Evolutionary conservation across 2,113 vertebrate genomes (phyloP).

Genomic region (Octodon degus): DNA sequence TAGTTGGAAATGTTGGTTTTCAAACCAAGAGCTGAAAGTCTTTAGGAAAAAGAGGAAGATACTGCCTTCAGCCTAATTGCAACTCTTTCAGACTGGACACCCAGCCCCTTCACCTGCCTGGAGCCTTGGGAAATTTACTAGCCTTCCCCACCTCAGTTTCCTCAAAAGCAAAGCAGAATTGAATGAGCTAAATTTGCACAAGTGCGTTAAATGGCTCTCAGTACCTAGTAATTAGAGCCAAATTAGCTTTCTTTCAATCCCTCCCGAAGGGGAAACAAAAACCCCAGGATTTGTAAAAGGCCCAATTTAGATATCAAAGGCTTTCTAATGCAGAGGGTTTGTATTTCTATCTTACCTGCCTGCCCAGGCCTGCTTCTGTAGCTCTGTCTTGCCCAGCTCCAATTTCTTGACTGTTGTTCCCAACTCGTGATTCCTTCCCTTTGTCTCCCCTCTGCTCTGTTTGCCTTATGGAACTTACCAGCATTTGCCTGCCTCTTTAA

Average conservation of each 20-base stretch:
- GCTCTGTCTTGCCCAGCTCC: background rate
- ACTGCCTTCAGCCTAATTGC: background rate
- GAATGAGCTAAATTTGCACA: background rate
- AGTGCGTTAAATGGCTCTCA: background rate
- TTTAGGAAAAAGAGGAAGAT: background rate
- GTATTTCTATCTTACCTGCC: background rate
- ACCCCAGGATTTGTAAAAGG: background rate
- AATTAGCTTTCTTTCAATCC: background rate
- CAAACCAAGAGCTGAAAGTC: background rate
- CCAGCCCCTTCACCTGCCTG: background rate
- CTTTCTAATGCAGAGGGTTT: background rate
- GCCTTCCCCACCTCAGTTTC: background rate
- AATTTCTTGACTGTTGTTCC: background rate
- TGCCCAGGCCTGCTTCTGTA: background rate
- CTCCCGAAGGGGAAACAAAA: constrained; percentile 17
- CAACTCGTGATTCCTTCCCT: background rate
- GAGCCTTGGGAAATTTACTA: background rate
- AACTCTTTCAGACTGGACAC: background rate
- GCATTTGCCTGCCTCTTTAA: background rate
- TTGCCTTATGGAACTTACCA: background rate
- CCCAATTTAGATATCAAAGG: background rate
- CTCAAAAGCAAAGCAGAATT: constrained; percentile 38
- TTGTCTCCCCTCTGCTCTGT: background rate
- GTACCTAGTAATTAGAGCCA: background rate
- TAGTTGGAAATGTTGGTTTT: background rate